Percentiles rank a stretch among this genome's conserved stretches.
These are phyloP conservation scores for Dendroctonus valens DNA, from an alignment of 1,140 invertebrate genomes.

Conservation along the genomic window DNA sequence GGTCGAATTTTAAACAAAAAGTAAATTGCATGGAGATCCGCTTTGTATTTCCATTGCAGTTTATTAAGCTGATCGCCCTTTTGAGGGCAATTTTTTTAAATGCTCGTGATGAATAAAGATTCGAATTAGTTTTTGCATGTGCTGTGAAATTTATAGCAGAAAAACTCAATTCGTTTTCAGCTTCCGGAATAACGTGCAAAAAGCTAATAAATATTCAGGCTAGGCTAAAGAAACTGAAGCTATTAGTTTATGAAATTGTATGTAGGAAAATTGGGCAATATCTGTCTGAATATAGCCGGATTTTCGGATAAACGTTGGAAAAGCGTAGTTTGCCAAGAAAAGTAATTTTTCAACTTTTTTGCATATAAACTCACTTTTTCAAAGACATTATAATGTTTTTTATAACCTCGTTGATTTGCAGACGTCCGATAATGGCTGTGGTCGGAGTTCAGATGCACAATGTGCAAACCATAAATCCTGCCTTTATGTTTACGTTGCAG, in stretches of 20 bases:
- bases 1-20: constrained; percentile 24
- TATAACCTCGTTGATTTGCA: constrained; percentile 2
- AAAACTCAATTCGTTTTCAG: too few species aligned
- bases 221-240: too few species aligned
- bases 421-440: constrained; percentile 14
- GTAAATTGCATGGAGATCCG: constrained; percentile 25
- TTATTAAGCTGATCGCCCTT: constrained; percentile 24
- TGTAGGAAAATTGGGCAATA: too few species aligned
- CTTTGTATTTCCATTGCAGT: constrained; percentile 29
- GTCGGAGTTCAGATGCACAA: constrained; percentile 9
- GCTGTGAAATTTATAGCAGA: not conserved
- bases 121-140: constrained; percentile 12
- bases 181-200: too few species aligned
- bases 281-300: too few species aligned
- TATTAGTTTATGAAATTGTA: too few species aligned
- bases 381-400: too few species aligned
- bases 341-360: too few species aligned
- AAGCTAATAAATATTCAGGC: too few species aligned
- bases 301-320: too few species aligned
- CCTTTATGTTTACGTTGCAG: constrained; percentile 29
- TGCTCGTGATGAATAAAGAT: constrained; percentile 21
- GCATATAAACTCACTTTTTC: too few species aligned
- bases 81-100: constrained; percentile 27
- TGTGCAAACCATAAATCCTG: constrained; percentile 25
- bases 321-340: too few species aligned